Evolutionary conservation across 2,113 vertebrate genomes (phyloP).

Genomic region (Willisornis vidua): DNA sequence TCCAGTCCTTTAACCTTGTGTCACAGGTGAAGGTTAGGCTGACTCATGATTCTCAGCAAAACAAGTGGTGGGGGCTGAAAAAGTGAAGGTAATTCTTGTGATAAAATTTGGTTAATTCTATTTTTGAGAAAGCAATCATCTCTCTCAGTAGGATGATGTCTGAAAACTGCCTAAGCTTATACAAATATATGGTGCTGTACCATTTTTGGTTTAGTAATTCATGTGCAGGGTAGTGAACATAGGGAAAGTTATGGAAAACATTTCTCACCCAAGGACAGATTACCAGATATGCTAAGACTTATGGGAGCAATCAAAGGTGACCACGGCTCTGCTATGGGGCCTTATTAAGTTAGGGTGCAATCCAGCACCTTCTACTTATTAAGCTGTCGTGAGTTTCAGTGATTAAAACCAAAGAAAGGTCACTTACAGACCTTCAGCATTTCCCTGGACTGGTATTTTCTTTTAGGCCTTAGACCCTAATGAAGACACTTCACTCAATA

Average conservation of each 20-base stretch:
- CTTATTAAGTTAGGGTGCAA: constrained; percentile 98
- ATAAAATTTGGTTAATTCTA: constrained; percentile 72
- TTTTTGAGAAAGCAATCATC: constrained; percentile 63
- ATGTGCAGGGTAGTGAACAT: constrained; percentile 80
- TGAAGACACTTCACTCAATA: constrained; percentile 88
- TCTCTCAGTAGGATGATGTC: constrained; percentile 54
- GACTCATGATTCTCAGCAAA: constrained; percentile 47
- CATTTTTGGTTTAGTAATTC: constrained; percentile 84
- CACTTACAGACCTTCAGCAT: constrained; percentile 89
- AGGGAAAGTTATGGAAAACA: constrained; percentile 96
- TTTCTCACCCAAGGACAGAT: constrained; percentile 92
- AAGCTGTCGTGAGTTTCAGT: constrained; percentile 96
- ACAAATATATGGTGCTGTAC: constrained; percentile 81
- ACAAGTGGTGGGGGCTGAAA: background rate
- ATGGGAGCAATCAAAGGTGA: constrained; percentile 97
- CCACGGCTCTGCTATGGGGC: constrained; percentile 90
- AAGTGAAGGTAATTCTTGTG: constrained; percentile 43
- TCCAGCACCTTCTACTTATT: constrained; percentile 99
- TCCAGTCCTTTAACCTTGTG: constrained; percentile 59
- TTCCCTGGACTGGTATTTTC: constrained; percentile 90
- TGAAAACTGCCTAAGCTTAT: constrained; percentile 75
- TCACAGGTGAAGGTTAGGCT: constrained; percentile 62
- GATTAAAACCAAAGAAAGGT: constrained; percentile 99
- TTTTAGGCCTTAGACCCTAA: constrained; percentile 86
- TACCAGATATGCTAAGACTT: constrained; percentile 97